A percentile compares a stretch with the other conserved stretches of the same genome.
Conservation (phyloP, 2,888 invertebrate genomes). For the Myathropa florea region DNA sequence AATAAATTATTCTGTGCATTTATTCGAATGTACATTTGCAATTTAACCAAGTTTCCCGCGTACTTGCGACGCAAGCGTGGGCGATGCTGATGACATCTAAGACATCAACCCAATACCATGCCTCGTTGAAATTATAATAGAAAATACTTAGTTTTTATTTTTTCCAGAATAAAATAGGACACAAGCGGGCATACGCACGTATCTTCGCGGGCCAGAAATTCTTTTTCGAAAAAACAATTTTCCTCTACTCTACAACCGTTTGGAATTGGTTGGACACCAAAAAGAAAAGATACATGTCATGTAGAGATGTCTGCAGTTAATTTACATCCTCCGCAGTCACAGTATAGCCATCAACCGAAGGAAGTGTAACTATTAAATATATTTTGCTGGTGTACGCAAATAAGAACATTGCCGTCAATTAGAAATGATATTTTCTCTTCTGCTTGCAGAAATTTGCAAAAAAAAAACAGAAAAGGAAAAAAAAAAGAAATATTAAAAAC, state of each 20-base stretch:
- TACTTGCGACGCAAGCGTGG: conserved; percentile 34
- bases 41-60: conserved; percentile 32
- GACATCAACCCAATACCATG: conserved; percentile 40
- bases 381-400: conserved; percentile 40
- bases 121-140: conserved; percentile 42
- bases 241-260: neutral
- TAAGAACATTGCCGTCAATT: conserved; percentile 59
- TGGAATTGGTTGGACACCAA: conserved; percentile 21
- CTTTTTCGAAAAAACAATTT: neutral
- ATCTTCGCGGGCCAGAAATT: neutral
- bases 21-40: conserved; percentile 48
- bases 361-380: conserved; percentile 66
- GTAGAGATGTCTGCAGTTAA: conserved; percentile 65
- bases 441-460: neutral
- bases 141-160: conserved; percentile 18
- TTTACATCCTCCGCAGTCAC: conserved; percentile 65
- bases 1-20: conserved; percentile 62
- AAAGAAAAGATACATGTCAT: conserved; percentile 46
- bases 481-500: neutral
- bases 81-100: conserved; percentile 30
- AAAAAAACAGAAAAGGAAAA: neutral
- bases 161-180: conserved; percentile 68
- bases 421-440: conserved; percentile 51
- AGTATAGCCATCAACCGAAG: conserved; percentile 44
- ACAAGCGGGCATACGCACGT: conserved; percentile 16